Conservation (phyloP, 2,797 vertebrate genomes). For the Myotis vivesi region DNA sequence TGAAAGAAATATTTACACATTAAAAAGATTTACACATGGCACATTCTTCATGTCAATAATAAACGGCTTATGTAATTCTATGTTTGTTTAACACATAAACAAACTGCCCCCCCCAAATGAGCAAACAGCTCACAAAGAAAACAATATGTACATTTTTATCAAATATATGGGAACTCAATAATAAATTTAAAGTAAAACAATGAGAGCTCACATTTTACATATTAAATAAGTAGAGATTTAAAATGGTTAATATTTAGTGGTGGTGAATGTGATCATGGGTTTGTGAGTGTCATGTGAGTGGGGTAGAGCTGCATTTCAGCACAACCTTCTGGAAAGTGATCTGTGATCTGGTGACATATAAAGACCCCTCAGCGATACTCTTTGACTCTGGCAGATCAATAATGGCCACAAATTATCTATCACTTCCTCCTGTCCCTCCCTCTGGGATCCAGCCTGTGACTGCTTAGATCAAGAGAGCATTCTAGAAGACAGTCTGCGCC, state of each 20-base stretch:
- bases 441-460: neutral
- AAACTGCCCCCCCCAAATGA: neutral
- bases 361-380: neutral
- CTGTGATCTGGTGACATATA: neutral
- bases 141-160: neutral
- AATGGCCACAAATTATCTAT: neutral
- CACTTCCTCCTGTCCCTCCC: neutral
- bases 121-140: neutral
- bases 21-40: neutral
- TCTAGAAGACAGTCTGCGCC: neutral
- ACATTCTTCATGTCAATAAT: neutral
- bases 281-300: neutral
- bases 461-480: neutral
- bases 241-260: neutral
- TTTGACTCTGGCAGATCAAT: neutral
- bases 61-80: neutral
- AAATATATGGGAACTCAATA: neutral
- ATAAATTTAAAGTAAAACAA: constrained; percentile 33
- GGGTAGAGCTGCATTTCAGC: neutral
- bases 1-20: neutral
- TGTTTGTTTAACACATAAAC: neutral
- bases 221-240: neutral
- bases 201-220: neutral
- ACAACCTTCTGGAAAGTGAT: neutral
- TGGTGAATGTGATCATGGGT: neutral